These are phyloP conservation scores for Scomber colias DNA, from an alignment of 2,113 vertebrate genomes.

Conservation along the genomic window DNA sequence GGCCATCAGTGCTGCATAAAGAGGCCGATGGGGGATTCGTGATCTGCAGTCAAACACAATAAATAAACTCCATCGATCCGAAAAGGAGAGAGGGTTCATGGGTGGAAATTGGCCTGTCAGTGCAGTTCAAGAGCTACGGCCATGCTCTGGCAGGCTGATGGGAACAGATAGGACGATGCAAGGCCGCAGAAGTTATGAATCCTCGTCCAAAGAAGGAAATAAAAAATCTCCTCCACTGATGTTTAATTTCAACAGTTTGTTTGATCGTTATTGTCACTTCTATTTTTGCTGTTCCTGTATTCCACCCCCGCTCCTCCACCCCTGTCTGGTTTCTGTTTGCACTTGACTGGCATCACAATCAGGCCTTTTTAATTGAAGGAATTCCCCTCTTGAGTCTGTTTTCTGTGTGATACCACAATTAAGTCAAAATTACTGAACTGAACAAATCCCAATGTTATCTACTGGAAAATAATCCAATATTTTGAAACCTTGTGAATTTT, in stretches of 20 bases:
- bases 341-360: too few relatives aligned
- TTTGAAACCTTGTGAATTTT: too few relatives aligned
- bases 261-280: background rate
- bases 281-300: too few relatives aligned
- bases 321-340: too few relatives aligned
- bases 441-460: too few relatives aligned
- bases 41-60: constrained; percentile 44
- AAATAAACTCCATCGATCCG: constrained; percentile 57
- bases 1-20: constrained; percentile 30
- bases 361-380: too few relatives aligned
- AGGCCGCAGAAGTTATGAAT: constrained; percentile 2
- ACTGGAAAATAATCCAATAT: too few relatives aligned
- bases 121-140: constrained; percentile 33
- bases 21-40: constrained; percentile 5
- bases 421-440: too few relatives aligned
- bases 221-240: background rate
- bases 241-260: background rate
- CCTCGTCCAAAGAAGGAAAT: background rate
- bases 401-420: too few relatives aligned
- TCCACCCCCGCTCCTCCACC: background rate
- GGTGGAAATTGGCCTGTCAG: constrained; percentile 49
- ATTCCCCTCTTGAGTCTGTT: too few relatives aligned
- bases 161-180: constrained; percentile 24
- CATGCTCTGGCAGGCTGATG: constrained; percentile 16
- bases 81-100: constrained; percentile 26